Evolutionary conservation across 2,888 invertebrate genomes (phyloP), one percentile per base, ranked within the genome.

Genomic region (Leptodirus hochenwartii): DNA sequence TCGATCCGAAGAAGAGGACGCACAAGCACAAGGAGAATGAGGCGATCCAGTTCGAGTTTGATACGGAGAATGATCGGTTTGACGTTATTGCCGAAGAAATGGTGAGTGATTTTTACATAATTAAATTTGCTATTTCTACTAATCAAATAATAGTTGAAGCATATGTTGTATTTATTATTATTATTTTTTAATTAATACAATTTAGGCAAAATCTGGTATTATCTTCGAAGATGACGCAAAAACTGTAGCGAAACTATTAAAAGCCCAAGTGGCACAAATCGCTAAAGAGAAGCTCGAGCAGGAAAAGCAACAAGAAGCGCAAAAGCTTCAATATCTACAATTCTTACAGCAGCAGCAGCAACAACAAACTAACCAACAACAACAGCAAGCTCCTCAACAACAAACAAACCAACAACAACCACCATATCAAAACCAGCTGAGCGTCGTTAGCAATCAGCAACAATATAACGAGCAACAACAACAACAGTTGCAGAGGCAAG

Each of bases 21-120:
- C 90, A 90, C 51, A 90, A 93, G 41, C 93, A 96, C 58, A 91
- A 93, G 50, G 95, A 96, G 57, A 96, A 98, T 58, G 96, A 98
- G 56, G 96, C 96, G 8, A 93, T 98, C 42, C 95, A 96, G 58
- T 98, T 98, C 61, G 91, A 93, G 44, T 98, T 91, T 59, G 88
- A 95, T 56, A 74, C 91, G 45, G 74, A 74, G 41, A 68, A 66
- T 33, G 98, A 98, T 54, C 79, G 85, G 50, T 84, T 87, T 34
- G 88, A 93, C 47, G 87, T 90, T 47, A 82, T 96, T 22, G 87
- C 91, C 30, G 76, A 77, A 48, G 93, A 91, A 54, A 90, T 95
- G 93, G 74, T 70, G 48, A 49, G 49, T 41, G 8, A 14, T 5
- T 13, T 14, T 14, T 8, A 14, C 27, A 24, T 10, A 24, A 6